Conservation (phyloP, 2,797 vertebrate genomes). For the Xiphorhynchus erythropygius region DNA sequence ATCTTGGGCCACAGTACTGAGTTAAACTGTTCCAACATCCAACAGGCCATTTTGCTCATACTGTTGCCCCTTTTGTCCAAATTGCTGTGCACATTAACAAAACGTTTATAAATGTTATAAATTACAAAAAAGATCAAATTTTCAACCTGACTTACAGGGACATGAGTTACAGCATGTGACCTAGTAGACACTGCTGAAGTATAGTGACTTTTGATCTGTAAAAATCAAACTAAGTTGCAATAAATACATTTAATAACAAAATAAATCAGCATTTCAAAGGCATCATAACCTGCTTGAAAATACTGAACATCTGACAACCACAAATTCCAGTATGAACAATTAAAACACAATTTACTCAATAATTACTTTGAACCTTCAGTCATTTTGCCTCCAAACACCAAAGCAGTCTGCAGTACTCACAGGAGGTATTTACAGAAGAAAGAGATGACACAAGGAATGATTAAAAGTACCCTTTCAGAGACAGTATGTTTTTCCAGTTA, state of each 20-base stretch:
- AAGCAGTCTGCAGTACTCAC: neutral
- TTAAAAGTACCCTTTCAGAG: neutral
- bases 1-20: neutral
- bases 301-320: neutral
- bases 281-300: neutral
- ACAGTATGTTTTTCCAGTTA: neutral
- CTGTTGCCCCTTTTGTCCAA: neutral
- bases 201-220: neutral
- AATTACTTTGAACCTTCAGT: neutral
- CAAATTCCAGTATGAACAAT: neutral
- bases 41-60: neutral
- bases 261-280: neutral
- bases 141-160: neutral
- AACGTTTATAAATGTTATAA: neutral
- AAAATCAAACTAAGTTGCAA: neutral
- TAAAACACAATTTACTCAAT: neutral
- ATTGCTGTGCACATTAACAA: neutral
- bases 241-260: neutral
- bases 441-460: neutral
- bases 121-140: neutral
- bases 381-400: neutral
- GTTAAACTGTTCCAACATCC: neutral
- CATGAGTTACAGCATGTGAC: rapidly evolving
- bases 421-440: neutral
- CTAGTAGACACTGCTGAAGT: neutral